Evolutionary conservation across 2,888 invertebrate species (phyloP).

Genomic region (Boloria selene): DNA sequence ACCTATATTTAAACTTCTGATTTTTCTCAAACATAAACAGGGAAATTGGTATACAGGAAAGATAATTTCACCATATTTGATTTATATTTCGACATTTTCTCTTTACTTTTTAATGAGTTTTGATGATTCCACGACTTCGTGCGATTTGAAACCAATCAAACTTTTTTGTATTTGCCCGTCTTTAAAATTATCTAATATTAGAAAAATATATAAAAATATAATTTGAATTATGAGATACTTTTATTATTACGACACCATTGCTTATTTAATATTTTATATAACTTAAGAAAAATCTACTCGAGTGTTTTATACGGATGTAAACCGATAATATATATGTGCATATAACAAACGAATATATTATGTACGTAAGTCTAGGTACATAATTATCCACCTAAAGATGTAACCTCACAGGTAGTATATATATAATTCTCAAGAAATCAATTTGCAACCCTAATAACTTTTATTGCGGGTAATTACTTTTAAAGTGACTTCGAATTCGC

Average conservation of each 20-base stretch:
- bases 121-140: constrained; percentile 61
- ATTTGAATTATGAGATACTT: constrained; percentile 18
- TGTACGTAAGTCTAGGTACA: too few relatives aligned
- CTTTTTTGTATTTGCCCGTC: constrained; percentile 64
- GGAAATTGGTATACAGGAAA: constrained; percentile 26
- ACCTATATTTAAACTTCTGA: background rate
- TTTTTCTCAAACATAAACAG: constrained; percentile 22
- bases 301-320: too few relatives aligned
- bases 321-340: too few relatives aligned
- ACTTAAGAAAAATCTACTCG: too few relatives aligned
- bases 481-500: too few relatives aligned
- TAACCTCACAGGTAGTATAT: too few relatives aligned
- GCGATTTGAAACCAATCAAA: constrained; percentile 79
- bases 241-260: constrained; percentile 1
- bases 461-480: too few relatives aligned
- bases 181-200: constrained; percentile 46
- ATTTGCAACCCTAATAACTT: too few relatives aligned
- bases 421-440: too few relatives aligned
- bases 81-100: constrained; percentile 70
- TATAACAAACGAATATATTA: too few relatives aligned
- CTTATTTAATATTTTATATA: background rate
- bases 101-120: constrained; percentile 80
- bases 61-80: constrained; percentile 57
- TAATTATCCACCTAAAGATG: too few relatives aligned
- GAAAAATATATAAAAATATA: constrained; percentile 19